Percentiles rank a stretch among this genome's conserved stretches.
phyloP scores from a whole-genome alignment of 2,113 vertebrate species.

The Amphiprion percula region DNA sequence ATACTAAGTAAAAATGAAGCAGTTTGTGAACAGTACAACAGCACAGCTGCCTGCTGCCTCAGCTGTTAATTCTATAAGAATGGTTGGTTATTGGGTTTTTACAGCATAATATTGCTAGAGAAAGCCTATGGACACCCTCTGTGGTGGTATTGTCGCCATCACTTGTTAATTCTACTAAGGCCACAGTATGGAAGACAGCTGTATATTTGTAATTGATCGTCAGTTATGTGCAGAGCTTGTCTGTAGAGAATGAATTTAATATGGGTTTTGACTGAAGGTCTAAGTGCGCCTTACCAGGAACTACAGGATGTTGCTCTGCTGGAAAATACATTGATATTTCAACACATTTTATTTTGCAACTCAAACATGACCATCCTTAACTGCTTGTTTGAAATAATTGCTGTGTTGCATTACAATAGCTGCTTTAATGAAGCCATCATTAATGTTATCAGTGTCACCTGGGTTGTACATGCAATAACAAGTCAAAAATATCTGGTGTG shows the following conservation, averaged over 20 bases:
- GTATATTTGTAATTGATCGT: neutral
- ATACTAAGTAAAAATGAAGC: neutral
- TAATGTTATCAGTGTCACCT: neutral
- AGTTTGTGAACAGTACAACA: neutral
- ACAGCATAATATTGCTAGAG: neutral
- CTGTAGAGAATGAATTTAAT: no score
- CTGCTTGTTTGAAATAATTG: neutral
- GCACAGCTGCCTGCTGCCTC: neutral
- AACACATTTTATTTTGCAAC: no score
- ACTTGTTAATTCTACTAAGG: neutral
- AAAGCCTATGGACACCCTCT: neutral
- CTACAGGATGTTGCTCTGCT: no score
- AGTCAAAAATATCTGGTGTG: slow-evolving; percentile 8
- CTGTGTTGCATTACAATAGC: neutral
- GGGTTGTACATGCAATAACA: neutral
- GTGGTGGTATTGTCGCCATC: neutral
- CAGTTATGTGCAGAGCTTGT: neutral
- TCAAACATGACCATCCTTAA: slow-evolving; percentile 8
- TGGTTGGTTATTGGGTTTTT: neutral
- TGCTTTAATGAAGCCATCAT: slow-evolving; percentile 13
- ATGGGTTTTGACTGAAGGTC: no score
- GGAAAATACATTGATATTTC: no score
- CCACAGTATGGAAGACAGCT: neutral
- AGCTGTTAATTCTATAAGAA: neutral
- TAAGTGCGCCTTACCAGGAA: no score